Evolutionary conservation across 2,888 invertebrate species (phyloP), one percentile per base, ranked within the genome.

Genomic region (Drosophila austrosaltans): DNA sequence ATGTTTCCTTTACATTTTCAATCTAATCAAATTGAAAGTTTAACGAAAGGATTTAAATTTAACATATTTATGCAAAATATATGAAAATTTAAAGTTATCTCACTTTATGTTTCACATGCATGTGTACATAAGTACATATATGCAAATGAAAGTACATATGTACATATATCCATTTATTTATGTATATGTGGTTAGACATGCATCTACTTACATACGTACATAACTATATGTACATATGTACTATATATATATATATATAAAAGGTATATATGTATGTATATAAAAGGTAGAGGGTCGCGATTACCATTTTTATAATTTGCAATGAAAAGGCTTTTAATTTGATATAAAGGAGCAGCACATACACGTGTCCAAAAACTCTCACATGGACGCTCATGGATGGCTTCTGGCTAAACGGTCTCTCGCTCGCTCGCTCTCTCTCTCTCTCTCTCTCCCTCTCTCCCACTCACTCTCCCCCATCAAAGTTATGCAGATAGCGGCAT

Each of bases 401-500:
- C 66, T 65, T 40, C 48, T 66, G 70, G 74, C 56, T 44, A 56
- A 53, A 63, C 66, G 32, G 0, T 28, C 75, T 20, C 20, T 39
- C 54, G 8, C 10, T 36, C 36, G 8, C 32, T 4, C 8, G 16
- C 16, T 30, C 22, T 0, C 30, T 3, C 30, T 30, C 28, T 28
- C 28, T 3, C 28, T 28, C 28, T 28, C 28, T 28, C 16, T 8
- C 6, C 7, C 16, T 16, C 16, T 16, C 16, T 16, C 16, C 16
- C 16, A 16, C 16, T 16, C 39, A 6, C 10, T 20, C 16, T 28
- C 22, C 36, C 48, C 36, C 8, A 10, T 2, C 6, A 72, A 78
- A 79, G 81, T 87, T 87, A 82, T 87, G 87, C 87, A 82, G 82
- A 82, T 82, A 87, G 82, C 82, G 75, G 87, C 87, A 82, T 87